These are phyloP conservation scores for Heteropelma amictum DNA, from an alignment of 2,888 invertebrate genomes.

Conservation along the genomic window DNA sequence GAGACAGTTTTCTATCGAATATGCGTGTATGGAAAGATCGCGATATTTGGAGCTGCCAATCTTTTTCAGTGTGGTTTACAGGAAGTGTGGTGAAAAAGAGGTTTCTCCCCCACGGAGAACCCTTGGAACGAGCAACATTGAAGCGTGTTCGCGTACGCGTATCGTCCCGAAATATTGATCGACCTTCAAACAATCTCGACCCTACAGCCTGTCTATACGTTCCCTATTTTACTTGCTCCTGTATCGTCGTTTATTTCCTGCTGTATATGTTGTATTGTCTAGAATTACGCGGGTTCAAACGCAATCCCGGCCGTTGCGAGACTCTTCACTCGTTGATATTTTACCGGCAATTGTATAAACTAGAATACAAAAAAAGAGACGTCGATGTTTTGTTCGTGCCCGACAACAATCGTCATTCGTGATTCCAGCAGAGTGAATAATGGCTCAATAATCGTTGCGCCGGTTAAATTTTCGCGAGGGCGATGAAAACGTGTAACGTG, in stretches of 20 bases:
- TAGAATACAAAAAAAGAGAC: no score
- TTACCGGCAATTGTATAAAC: no score
- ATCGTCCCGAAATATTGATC: neutral
- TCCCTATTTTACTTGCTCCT: neutral
- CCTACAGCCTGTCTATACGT: neutral
- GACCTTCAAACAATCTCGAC: conserved; percentile 7
- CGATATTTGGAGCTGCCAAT: no score
- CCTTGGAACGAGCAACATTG: no score
- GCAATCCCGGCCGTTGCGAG: neutral
- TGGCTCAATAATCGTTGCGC: conserved; percentile 1
- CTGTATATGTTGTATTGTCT: neutral
- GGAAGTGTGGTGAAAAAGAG: no score
- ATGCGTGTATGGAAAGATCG: no score
- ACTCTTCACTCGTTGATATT: no score
- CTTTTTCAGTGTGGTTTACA: no score
- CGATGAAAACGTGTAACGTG: no score
- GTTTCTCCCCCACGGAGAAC: no score
- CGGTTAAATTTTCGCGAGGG: conserved; percentile 29
- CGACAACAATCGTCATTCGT: neutral
- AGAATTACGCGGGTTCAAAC: conserved; percentile 14
- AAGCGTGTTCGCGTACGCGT: neutral
- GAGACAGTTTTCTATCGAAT: no score
- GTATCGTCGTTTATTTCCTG: neutral
- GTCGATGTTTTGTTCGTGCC: no score
- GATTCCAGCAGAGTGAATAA: conserved; percentile 33